Conservation (phyloP, 2,888 invertebrate species). For the Meganola albula region DNA sequence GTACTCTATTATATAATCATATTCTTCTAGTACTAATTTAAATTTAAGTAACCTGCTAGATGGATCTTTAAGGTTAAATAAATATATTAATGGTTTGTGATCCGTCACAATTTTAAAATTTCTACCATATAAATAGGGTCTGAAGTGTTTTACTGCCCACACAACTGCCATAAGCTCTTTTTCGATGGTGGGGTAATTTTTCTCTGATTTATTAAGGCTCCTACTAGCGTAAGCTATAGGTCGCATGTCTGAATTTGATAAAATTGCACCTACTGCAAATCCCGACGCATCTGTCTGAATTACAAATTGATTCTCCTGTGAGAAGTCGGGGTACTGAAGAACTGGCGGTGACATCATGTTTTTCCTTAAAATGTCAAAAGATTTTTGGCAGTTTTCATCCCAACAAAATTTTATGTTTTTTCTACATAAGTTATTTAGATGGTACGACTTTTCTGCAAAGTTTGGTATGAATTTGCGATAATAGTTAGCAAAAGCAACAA, state of each 20-base stretch:
- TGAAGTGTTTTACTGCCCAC: background rate
- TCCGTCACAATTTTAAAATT: background rate
- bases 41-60: slow-evolving; percentile 6
- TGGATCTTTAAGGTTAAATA: slow-evolving; percentile 2
- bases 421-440: slow-evolving; percentile 12
- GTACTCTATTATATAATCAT: background rate
- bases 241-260: slow-evolving; percentile 5
- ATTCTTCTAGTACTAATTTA: background rate
- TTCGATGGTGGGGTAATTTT: slow-evolving; percentile 4
- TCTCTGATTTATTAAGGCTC: slow-evolving; percentile 12
- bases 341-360: slow-evolving; percentile 6
- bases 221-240: slow-evolving; percentile 18
- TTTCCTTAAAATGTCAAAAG: slow-evolving; percentile 9
- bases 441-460: slow-evolving; percentile 12
- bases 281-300: slow-evolving; percentile 10
- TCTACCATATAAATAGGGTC: background rate
- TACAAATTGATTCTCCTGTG: slow-evolving; percentile 8
- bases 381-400: slow-evolving; percentile 4
- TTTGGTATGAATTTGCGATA: slow-evolving; percentile 10
- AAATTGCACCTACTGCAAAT: slow-evolving; percentile 11
- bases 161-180: background rate
- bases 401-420: slow-evolving; percentile 12
- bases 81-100: slow-evolving; percentile 4
- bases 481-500: slow-evolving; percentile 4
- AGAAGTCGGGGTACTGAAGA: slow-evolving; percentile 12